Conservation (phyloP, 2,888 invertebrate genomes). For the Stenchaetothrips biformis region DNA sequence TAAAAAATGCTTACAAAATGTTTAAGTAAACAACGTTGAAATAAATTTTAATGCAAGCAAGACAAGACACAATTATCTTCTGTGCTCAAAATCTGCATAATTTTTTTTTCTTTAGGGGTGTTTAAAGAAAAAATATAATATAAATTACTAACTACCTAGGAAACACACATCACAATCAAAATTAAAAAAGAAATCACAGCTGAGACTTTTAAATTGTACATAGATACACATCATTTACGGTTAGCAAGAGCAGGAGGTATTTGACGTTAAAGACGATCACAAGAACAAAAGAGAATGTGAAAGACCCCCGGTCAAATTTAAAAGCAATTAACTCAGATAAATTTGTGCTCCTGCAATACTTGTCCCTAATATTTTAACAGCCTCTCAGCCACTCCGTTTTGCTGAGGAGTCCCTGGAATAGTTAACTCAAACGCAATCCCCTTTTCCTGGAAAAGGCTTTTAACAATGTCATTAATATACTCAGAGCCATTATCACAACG, state of each 20-base stretch:
- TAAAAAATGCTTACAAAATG: background rate
- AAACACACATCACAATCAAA: conserved; percentile 22
- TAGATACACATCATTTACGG: background rate
- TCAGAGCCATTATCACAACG: too few species aligned
- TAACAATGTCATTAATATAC: too few species aligned
- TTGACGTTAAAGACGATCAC: background rate
- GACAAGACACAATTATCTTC: background rate
- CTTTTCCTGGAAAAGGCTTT: too few species aligned
- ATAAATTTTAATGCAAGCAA: background rate
- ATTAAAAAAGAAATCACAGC: conserved; percentile 15
- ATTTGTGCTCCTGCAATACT: too few species aligned
- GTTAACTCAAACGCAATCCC: too few species aligned
- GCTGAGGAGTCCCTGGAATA: too few species aligned
- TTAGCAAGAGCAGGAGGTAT: background rate
- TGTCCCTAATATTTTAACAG: too few species aligned
- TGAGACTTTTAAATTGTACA: conserved; percentile 9
- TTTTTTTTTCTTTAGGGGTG: background rate
- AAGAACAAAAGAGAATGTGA: background rate
- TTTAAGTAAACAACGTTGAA: background rate
- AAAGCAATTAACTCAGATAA: too few species aligned
- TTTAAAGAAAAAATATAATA: conserved; percentile 15
- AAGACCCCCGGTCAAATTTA: too few species aligned
- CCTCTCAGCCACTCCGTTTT: too few species aligned
- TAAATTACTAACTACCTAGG: background rate
- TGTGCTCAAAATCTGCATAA: background rate